Evolutionary conservation across 1,140 invertebrate genomes (phyloP).

Genomic region (Rhopalosiphum maidis): DNA sequence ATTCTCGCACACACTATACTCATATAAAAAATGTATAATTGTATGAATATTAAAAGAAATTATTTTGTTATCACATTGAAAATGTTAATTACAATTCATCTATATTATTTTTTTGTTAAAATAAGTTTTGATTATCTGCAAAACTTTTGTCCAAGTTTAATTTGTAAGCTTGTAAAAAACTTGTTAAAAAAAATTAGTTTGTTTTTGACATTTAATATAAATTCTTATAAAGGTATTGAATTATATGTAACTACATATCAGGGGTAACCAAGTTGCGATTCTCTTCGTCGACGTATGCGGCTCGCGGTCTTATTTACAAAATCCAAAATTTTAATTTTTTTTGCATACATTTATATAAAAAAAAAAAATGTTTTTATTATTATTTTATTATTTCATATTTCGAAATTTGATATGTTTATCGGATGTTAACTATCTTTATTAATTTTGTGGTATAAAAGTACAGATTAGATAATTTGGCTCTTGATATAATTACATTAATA

Average conservation of each 20-base stretch:
- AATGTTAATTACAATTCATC: neutral
- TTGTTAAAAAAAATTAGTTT: neutral
- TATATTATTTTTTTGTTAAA: neutral
- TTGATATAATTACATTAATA: too few species aligned
- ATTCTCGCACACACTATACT: neutral
- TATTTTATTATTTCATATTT: too few species aligned
- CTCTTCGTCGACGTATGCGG: too few species aligned
- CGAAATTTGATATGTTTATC: too few species aligned
- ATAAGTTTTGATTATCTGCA: neutral
- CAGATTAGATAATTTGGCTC: too few species aligned
- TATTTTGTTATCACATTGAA: neutral
- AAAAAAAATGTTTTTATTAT: too few species aligned
- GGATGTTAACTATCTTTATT: too few species aligned
- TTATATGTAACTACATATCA: neutral
- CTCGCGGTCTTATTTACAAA: too few species aligned
- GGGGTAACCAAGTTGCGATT: too few species aligned
- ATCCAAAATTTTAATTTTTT: too few species aligned
- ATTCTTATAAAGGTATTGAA: neutral
- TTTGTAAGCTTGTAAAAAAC: neutral
- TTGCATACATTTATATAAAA: too few species aligned
- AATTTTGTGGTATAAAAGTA: too few species aligned
- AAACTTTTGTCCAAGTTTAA: neutral
- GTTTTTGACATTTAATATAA: neutral
- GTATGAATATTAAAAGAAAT: neutral
- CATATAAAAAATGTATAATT: neutral